A percentile compares a stretch with the other conserved stretches of the same genome.
phyloP scores from a whole-genome alignment of 2,113 vertebrate species.

The Corythornis vintsioides region DNA sequence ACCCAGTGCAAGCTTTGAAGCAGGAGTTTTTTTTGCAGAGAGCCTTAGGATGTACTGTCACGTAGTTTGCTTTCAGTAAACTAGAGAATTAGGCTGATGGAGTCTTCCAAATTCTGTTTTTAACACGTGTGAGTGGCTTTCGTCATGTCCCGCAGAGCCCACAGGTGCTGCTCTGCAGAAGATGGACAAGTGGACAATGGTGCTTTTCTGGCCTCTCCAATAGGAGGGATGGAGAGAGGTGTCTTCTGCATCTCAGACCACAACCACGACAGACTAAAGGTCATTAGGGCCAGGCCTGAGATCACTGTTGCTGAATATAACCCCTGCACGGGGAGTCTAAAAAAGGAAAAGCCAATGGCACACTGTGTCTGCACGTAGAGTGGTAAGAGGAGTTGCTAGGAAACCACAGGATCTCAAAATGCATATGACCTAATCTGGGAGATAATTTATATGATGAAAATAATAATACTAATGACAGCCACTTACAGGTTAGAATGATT shows the following conservation, averaged over 20 bases:
- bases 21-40: background rate
- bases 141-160: background rate
- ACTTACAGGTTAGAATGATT: slow-evolving; percentile 59
- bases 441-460: slow-evolving; percentile 70
- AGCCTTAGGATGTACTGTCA: fast-evolving
- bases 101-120: background rate
- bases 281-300: slow-evolving; percentile 40
- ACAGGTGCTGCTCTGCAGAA: background rate
- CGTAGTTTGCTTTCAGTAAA: background rate
- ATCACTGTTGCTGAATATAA: slow-evolving; percentile 52
- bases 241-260: background rate
- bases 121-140: fast-evolving
- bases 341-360: slow-evolving; percentile 53
- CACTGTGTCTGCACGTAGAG: slow-evolving; percentile 53
- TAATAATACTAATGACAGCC: slow-evolving; percentile 71
- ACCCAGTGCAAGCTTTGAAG: background rate
- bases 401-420: slow-evolving; percentile 67
- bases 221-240: fast-evolving
- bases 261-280: slow-evolving; percentile 2
- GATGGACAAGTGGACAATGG: fast-evolving
- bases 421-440: slow-evolving; percentile 70
- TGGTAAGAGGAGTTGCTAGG: slow-evolving; percentile 67
- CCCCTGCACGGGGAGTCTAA: slow-evolving; percentile 34
- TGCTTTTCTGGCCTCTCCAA: background rate
- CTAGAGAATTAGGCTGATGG: background rate